Percentiles rank a stretch among this genome's conserved stretches.
Conservation (phyloP, 1,140 invertebrate genomes). For the Calliphora vicina region DNA sequence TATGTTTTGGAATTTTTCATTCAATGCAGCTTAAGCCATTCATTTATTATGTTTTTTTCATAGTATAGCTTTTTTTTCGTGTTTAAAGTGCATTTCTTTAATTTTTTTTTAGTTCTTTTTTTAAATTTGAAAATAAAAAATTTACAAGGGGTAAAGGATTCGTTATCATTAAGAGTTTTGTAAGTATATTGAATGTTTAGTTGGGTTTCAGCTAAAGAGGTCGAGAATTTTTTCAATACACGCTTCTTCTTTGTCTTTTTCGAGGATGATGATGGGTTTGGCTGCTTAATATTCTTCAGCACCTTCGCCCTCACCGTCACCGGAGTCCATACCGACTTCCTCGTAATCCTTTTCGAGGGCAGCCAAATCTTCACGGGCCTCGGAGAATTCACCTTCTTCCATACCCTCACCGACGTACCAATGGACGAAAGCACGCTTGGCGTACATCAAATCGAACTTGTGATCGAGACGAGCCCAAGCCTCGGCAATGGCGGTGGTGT, state of each 20-base stretch:
- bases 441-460: slow-evolving; percentile 86
- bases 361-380: slow-evolving; percentile 85
- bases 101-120: not conserved
- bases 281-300: slow-evolving; percentile 61
- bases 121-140: not conserved
- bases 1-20: not conserved
- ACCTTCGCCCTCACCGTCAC: slow-evolving; percentile 70
- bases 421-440: slow-evolving; percentile 78
- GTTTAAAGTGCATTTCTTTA: slow-evolving; percentile 6
- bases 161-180: not conserved
- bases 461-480: slow-evolving; percentile 83
- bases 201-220: slow-evolving; percentile 37
- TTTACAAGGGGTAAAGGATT: not conserved
- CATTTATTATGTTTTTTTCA: not conserved
- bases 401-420: slow-evolving; percentile 83
- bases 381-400: slow-evolving; percentile 84
- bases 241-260: slow-evolving; percentile 37
- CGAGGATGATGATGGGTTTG: not conserved
- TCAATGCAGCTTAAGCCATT: not conserved
- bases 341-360: slow-evolving; percentile 80
- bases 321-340: slow-evolving; percentile 71
- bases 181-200: not conserved
- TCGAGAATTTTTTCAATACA: slow-evolving; percentile 34
- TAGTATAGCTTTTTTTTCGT: not conserved
- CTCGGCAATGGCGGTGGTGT: slow-evolving; percentile 87